Evolutionary conservation across 2,797 vertebrate species (phyloP).

Genomic region (Avahi laniger): DNA sequence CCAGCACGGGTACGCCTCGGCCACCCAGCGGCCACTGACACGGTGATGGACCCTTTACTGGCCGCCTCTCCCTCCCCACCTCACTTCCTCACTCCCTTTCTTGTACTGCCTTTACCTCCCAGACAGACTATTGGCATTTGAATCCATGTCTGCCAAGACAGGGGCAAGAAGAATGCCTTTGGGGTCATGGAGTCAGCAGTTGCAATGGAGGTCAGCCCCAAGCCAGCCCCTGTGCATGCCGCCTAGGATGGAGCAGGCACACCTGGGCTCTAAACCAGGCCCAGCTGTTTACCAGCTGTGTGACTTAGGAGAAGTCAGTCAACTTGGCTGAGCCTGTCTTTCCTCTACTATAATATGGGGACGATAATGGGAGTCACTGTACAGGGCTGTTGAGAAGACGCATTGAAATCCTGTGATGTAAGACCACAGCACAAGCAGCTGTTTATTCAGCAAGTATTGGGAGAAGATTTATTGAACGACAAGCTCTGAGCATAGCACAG

Average conservation of each 20-base stretch:
- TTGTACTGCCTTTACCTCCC: background rate
- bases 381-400: background rate
- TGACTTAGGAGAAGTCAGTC: background rate
- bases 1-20: background rate
- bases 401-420: background rate
- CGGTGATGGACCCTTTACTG: accelerated
- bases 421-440: background rate
- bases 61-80: background rate
- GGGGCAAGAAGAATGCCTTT: background rate
- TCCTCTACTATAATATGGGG: background rate
- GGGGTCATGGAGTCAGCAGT: background rate
- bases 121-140: background rate
- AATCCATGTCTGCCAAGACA: background rate
- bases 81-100: background rate
- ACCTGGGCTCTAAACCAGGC: background rate
- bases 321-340: background rate
- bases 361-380: background rate
- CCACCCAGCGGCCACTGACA: accelerated
- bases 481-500: background rate
- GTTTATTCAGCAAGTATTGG: background rate
- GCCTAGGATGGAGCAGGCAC: background rate
- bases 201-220: background rate
- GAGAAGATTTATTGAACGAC: background rate
- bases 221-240: too few species aligned
- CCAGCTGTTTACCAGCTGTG: background rate